These are phyloP conservation scores for Thermophis baileyi DNA, from an alignment of 2,113 vertebrate species.

Conservation along the genomic window DNA sequence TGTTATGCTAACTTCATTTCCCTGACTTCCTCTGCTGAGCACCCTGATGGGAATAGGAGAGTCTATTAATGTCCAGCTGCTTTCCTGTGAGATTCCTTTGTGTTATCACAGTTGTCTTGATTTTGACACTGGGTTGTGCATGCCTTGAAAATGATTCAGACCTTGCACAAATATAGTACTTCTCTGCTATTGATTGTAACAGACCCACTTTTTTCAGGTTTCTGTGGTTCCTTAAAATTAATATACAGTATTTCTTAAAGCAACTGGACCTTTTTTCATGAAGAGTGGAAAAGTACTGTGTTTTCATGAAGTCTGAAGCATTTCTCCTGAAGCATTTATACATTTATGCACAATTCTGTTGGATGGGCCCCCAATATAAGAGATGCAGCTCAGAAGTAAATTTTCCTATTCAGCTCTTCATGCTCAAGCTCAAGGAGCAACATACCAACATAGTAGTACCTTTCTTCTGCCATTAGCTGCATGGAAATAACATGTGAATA, in stretches of 20 bases:
- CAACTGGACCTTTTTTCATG: neutral
- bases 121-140: neutral
- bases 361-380: neutral
- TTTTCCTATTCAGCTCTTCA: neutral
- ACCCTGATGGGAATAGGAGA: neutral
- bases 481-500: neutral
- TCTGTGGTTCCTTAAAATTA: neutral
- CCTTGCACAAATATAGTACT: neutral
- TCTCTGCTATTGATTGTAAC: neutral
- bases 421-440: neutral
- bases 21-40: neutral
- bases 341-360: neutral
- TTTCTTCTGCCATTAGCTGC: neutral
- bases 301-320: neutral
- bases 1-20: neutral
- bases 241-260: neutral
- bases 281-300: neutral
- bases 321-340: neutral
- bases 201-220: neutral
- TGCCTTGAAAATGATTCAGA: neutral
- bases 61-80: neutral
- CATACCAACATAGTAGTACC: neutral
- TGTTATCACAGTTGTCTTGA: neutral
- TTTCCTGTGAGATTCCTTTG: neutral
- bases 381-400: neutral